Evolutionary conservation across 2,888 invertebrate species (phyloP).

Genomic region (Agrenia bidenticulata): DNA sequence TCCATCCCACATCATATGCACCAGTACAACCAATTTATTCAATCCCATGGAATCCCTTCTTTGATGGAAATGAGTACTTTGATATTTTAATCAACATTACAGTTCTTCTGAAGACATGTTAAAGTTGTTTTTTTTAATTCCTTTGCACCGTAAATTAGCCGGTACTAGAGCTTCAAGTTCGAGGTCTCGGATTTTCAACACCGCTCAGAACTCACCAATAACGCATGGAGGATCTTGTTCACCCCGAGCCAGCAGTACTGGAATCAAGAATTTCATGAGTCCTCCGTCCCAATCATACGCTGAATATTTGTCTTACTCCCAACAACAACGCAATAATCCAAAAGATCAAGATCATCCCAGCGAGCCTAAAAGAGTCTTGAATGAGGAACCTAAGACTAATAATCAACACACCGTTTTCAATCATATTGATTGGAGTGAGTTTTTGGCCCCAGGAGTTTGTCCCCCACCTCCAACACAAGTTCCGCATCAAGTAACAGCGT

Average conservation of each 20-base stretch:
- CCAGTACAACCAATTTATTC: slow-evolving; percentile 20
- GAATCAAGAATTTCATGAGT: background rate
- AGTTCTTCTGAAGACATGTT: too few relatives aligned
- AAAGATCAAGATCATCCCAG: background rate
- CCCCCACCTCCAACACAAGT: slow-evolving; percentile 50
- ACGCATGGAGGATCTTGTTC: too few relatives aligned
- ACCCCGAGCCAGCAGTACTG: too few relatives aligned
- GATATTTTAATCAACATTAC: too few relatives aligned
- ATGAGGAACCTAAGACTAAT: background rate
- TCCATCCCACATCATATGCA: background rate
- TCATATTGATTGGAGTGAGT: slow-evolving; percentile 52
- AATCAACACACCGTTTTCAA: slow-evolving; percentile 47
- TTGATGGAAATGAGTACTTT: too few relatives aligned
- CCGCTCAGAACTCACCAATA: too few relatives aligned
- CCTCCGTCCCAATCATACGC: slow-evolving; percentile 17
- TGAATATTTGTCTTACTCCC: background rate
- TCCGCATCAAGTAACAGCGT: slow-evolving; percentile 27
- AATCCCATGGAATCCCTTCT: slow-evolving; percentile 20
- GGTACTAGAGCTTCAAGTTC: too few relatives aligned
- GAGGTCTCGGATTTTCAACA: too few relatives aligned
- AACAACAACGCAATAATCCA: background rate
- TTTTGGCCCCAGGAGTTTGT: slow-evolving; percentile 45
- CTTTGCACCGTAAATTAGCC: too few relatives aligned
- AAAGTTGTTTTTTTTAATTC: too few relatives aligned
- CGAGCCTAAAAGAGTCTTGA: background rate